Evolutionary conservation across 2,113 vertebrate species (phyloP).

Genomic region (Pangasianodon hypophthalmus): DNA sequence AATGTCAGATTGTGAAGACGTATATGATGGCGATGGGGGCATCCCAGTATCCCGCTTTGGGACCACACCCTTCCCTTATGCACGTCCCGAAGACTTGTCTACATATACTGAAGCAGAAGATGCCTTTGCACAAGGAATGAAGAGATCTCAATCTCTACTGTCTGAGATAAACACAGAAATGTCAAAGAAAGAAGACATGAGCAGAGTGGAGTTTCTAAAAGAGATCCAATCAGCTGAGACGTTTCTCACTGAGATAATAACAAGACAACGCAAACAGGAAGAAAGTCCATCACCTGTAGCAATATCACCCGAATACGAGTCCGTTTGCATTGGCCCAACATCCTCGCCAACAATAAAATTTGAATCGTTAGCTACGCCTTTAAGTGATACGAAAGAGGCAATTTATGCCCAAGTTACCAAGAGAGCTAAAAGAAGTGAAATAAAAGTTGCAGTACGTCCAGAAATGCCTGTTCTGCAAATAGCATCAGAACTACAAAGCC

Average conservation of each 20-base stretch:
- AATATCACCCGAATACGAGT: conserved; percentile 76
- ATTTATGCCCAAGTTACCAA: conserved; percentile 82
- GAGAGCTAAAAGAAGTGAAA: conserved; percentile 75
- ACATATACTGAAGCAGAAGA: conserved; percentile 70
- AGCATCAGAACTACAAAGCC: conserved; percentile 64
- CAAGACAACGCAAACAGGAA: conserved; percentile 69
- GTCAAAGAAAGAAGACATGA: conserved; percentile 66
- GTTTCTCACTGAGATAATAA: conserved; percentile 79
- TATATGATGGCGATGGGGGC: conserved; percentile 58
- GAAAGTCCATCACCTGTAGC: conserved; percentile 64
- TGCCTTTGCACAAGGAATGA: conserved; percentile 68
- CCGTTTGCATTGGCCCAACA: conserved; percentile 74
- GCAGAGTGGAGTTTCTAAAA: conserved; percentile 74
- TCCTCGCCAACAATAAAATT: conserved; percentile 73
- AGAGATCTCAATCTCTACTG: conserved; percentile 70
- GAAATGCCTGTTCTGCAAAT: conserved; percentile 77
- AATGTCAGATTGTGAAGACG: conserved; percentile 60
- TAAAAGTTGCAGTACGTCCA: conserved; percentile 73
- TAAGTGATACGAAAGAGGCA: conserved; percentile 71
- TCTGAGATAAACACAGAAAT: conserved; percentile 66
- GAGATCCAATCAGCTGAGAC: conserved; percentile 79
- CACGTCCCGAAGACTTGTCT: conserved; percentile 61
- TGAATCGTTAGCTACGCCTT: conserved; percentile 66
- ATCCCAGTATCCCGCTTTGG: conserved; percentile 70
- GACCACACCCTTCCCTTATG: conserved; percentile 66